Percentiles rank a stretch among this genome's conserved stretches.
Evolutionary conservation across 2,797 vertebrate species (phyloP).

Genomic region (Gambelia wislizenii): DNA sequence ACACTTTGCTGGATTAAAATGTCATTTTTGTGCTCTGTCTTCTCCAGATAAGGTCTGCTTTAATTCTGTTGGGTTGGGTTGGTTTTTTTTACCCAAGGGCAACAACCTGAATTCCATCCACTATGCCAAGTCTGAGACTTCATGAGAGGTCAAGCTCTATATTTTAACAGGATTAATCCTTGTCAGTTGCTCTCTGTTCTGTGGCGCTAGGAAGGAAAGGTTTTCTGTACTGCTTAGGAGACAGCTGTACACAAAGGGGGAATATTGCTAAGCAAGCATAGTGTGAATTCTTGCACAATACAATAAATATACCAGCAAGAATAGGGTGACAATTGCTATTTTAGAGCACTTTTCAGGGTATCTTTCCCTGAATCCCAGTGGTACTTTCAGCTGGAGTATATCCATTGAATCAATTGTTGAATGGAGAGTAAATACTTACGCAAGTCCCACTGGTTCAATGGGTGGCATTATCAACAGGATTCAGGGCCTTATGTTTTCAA

Average conservation of each 20-base stretch:
- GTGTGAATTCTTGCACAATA: neutral
- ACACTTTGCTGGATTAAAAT: neutral
- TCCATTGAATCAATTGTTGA: too few relatives aligned
- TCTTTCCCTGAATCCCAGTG: too few relatives aligned
- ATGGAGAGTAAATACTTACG: too few relatives aligned
- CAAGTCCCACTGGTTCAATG: too few relatives aligned
- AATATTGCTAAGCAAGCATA: neutral
- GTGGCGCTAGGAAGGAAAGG: neutral
- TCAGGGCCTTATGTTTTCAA: neutral
- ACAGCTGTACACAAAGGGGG: neutral
- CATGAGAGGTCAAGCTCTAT: neutral
- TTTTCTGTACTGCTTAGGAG: neutral
- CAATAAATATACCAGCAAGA: neutral
- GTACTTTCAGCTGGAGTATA: too few relatives aligned
- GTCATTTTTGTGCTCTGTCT: neutral
- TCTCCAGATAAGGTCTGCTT: conserved; percentile 15
- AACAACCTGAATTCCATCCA: neutral
- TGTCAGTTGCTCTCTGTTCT: neutral
- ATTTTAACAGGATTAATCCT: neutral
- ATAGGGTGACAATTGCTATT: neutral
- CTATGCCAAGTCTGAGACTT: neutral
- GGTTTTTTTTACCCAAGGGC: neutral
- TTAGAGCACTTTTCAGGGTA: neutral
- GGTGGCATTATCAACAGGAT: too few relatives aligned
- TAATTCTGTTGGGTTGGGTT: conserved; percentile 21